Conservation (phyloP, 2,888 invertebrate genomes). For the Ctenicera cuprea region DNA sequence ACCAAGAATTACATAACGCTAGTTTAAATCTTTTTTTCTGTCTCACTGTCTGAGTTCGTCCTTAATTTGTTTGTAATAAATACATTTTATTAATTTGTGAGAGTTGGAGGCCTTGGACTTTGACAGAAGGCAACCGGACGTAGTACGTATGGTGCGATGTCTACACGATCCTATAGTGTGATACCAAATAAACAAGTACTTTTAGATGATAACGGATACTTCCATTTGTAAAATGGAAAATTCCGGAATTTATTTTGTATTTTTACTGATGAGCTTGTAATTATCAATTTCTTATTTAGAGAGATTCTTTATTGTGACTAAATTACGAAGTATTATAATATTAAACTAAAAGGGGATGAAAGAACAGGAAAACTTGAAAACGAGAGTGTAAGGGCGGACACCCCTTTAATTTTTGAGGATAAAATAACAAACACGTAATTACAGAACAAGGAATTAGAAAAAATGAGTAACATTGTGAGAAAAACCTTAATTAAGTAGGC, state of each 20-base stretch:
- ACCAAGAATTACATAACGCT: neutral
- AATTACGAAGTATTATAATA: no score
- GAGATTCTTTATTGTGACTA: no score
- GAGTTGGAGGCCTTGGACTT: slow-evolving; percentile 49
- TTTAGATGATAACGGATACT: slow-evolving; percentile 19
- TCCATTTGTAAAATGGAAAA: neutral
- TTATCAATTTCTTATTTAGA: no score
- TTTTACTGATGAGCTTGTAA: neutral
- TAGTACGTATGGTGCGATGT: slow-evolving; percentile 36
- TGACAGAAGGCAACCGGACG: slow-evolving; percentile 47
- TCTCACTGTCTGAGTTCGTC: slow-evolving; percentile 7
- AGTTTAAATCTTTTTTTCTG: neutral
- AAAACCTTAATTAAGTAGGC: no score
- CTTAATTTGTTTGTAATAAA: slow-evolving; percentile 31
- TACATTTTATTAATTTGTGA: slow-evolving; percentile 48
- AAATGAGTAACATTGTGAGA: no score
- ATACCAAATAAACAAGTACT: slow-evolving; percentile 41
- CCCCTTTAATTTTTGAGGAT: no score
- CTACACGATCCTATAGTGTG: slow-evolving; percentile 42
- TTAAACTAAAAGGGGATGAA: no score
- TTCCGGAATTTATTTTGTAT: neutral
- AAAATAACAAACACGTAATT: no score
- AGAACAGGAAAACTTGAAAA: no score
- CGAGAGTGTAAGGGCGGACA: no score
- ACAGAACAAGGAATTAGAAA: no score